A percentile compares a stretch with the other conserved stretches of the same genome.
Evolutionary conservation across 2,113 vertebrate species (phyloP).

Genomic region (Centrocercus urophasianus): DNA sequence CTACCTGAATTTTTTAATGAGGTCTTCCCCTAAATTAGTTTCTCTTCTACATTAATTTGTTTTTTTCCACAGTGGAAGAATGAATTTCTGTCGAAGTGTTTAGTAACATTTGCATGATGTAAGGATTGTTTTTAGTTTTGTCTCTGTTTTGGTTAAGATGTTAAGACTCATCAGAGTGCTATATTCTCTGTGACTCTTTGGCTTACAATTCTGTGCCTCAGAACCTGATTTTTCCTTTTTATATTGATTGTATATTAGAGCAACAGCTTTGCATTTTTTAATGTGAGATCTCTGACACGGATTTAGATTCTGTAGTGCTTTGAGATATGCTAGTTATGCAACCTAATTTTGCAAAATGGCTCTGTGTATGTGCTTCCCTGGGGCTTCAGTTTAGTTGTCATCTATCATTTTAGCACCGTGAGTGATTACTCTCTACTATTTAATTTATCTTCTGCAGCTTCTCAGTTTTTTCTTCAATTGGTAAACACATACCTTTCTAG

Average conservation of each 20-base stretch:
- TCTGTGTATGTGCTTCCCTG: conserved; percentile 35
- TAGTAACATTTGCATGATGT: neutral
- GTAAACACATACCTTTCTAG: conserved; percentile 34
- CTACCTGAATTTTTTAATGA: conserved; percentile 12
- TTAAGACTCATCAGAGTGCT: neutral
- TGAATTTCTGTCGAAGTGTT: neutral
- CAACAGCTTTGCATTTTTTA: conserved; percentile 45
- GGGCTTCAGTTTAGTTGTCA: conserved; percentile 54
- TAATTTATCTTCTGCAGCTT: conserved; percentile 50
- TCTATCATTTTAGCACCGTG: conserved; percentile 48
- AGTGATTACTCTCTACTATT: conserved; percentile 59
- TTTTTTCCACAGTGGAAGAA: neutral
- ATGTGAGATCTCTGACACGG: neutral
- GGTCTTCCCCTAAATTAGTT: conserved; percentile 1
- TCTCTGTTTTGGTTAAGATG: neutral
- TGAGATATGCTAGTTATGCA: conserved; percentile 56
- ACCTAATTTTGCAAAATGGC: conserved; percentile 54
- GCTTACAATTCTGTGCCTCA: neutral
- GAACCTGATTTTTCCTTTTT: neutral
- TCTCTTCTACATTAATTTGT: neutral
- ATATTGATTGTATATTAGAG: neutral
- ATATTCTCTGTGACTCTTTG: neutral
- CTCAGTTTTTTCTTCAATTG: conserved; percentile 33
- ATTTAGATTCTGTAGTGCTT: conserved; percentile 30
- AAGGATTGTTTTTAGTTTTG: neutral